These are phyloP conservation scores for Megaceryle maxima DNA, from an alignment of 2,113 vertebrate genomes.

Conservation along the genomic window DNA sequence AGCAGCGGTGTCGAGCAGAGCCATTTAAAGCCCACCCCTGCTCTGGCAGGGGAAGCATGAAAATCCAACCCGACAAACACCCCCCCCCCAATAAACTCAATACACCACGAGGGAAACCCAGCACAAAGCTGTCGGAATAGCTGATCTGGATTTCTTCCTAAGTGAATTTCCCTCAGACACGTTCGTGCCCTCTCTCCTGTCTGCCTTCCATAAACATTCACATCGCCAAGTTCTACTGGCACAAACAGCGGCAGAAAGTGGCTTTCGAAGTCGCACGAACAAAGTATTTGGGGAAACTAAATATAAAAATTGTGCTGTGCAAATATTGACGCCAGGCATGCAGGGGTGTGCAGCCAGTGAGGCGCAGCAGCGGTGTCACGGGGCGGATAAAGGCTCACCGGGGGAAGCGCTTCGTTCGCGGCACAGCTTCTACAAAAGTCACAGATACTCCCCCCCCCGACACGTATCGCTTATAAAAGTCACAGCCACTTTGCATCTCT, in stretches of 20 bases:
- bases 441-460: not conserved
- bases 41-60: not conserved
- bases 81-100: not conserved
- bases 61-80: not conserved
- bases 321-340: not conserved
- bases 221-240: not conserved
- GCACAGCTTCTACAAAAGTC: not conserved
- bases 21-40: not conserved
- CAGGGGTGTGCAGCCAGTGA: not conserved
- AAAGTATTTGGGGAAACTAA: not conserved
- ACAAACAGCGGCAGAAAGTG: not conserved
- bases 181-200: not conserved
- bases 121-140: not conserved
- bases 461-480: not conserved
- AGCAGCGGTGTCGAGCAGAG: not conserved
- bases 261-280: not conserved
- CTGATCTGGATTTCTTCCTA: not conserved
- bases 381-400: not conserved
- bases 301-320: not conserved
- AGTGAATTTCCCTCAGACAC: not conserved
- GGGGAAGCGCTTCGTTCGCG: not conserved
- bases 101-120: not conserved
- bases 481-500: not conserved
- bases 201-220: not conserved
- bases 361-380: fast-evolving